Base-by-base conservation (phyloP, 2,113 vertebrate genomes). In the Centropristis striata region DNA sequence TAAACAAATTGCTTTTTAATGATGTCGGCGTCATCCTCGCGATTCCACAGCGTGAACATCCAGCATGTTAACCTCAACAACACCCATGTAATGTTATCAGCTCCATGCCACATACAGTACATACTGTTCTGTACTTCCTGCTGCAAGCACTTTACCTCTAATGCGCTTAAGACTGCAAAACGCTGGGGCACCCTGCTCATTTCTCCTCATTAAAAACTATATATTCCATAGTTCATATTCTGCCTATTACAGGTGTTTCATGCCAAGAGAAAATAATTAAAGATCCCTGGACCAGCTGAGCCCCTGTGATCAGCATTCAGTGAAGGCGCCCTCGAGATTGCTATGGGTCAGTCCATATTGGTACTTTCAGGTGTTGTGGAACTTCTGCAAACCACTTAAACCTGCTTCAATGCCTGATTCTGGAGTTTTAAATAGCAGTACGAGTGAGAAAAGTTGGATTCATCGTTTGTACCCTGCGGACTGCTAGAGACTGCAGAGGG, bases 171-270 rank as follows among this genome's bases (percentile, higher is more conserved):
- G n/a, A 75, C 28, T 78, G 88, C 74, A 80, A 83, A 67, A 80
- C 14, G 59, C 44, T 37, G 54, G 46, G 39, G 55, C 20, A 53
- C 15, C 39, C n/a, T 42, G 63, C 27, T 70, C n/a, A 71, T 66
- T 57, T 39, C 57, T 79, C 46, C 64, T 58, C 18, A 57, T 27
- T 60, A 28, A 50, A n/a, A 42, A 49, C 57, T 23, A 53, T 0
- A 75, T 65, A 84, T 66, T 46, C 51, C 42, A 51, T 76, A 88
- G 78, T 63, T 78, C 67, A 86, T 83, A 85, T 67, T 90, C 57
- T 86, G 86, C 70, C 74, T 60, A 70, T 80, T 86, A 4, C 83
- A 89, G 85, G 80, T 84, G 21, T 80, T 78, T 82, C 71, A 50
- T 37, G 59, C 14, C 55, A 79, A 50, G 77, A 75, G 67, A 87